Evolutionary conservation across 2,888 invertebrate genomes (phyloP).

Genomic region (Schrankia costaestrigalis): DNA sequence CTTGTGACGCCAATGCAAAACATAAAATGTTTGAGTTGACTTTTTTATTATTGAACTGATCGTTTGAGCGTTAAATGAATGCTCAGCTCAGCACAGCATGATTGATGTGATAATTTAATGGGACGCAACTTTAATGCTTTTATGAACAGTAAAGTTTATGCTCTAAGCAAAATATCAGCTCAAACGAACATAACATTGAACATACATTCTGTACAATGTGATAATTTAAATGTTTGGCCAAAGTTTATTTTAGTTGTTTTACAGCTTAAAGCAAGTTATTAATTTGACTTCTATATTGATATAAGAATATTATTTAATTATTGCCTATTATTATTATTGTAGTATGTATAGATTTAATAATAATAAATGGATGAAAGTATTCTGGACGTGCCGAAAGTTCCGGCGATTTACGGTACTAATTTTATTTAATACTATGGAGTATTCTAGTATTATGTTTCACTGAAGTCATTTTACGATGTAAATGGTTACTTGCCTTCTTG

Average conservation of each 20-base stretch:
- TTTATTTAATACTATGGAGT: no score
- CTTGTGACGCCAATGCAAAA: conserved; percentile 22
- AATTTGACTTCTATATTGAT: conserved; percentile 23
- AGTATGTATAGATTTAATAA: conserved; percentile 8
- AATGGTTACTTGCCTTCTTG: no score
- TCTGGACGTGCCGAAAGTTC: no score
- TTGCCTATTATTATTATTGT: conserved; percentile 6
- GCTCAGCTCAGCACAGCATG: conserved; percentile 4
- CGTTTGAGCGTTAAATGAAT: conserved; percentile 20
- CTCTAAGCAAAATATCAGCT: conserved; percentile 25
- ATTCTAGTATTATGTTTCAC: no score
- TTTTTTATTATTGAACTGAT: conserved; percentile 16
- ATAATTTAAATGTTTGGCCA: conserved; percentile 59
- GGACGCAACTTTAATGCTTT: conserved; percentile 9
- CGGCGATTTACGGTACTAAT: no score
- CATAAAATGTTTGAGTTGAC: conserved; percentile 19
- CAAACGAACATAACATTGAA: conserved; percentile 29
- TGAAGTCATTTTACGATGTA: no score
- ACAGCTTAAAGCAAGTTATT: conserved; percentile 47
- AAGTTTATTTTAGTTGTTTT: conserved; percentile 66
- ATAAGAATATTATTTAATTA: conserved; percentile 15
- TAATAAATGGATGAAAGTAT: no score
- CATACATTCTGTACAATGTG: conserved; percentile 49
- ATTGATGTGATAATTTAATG: conserved; percentile 13
- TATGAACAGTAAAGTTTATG: conserved; percentile 7